Base-by-base conservation (phyloP, 2,888 invertebrate species). In the Cabera pusaria region DNA sequence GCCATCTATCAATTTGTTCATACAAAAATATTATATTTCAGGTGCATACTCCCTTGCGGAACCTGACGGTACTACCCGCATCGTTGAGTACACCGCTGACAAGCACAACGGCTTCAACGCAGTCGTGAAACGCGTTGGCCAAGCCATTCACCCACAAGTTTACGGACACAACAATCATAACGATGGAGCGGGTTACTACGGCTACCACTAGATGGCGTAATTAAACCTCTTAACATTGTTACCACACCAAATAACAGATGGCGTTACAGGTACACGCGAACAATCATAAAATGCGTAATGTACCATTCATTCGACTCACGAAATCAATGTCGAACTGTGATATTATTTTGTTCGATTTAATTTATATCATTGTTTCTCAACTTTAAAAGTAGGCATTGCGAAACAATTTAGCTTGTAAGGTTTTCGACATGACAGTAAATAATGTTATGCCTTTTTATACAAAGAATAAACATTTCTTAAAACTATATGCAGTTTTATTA, bases 71-170 rank as follows among this genome's bases (percentile, higher is more conserved):
- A 89, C 88, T 5, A 90, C 86, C 22, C 84, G 90, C 28, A 75
- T 90, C 32, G 90, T 90, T 0, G 90, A 90, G 51, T 90, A 90
- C 67, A 89, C 89, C 22, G 88, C 90, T 14, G 90, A 90, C 63
- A 87, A 89, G 42, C 72, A 73, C 63, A 72, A 88, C 48, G 90
- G 90, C 3, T 90, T 90, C 70, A 85, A 86, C 58, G 90, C 90
- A 9, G 74, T 89, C n/a, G 90, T 90, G 44, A 88, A 86, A 59
- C 80, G 84, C 51, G 74, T 90, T 28, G 90, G 90, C 7, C 80
- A 86, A 44, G 86, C 87, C 6, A 70, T 78, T 48, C 88, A 88
- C 51, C 86, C 89, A 16, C 87, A 87, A 57, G 71, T 79, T 40
- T 80, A 88, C 56, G 64, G 65, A 26, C 51, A 60, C 36, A 63